Conservation (phyloP, 2,797 vertebrate species). For the Notolabrus celidotus region DNA sequence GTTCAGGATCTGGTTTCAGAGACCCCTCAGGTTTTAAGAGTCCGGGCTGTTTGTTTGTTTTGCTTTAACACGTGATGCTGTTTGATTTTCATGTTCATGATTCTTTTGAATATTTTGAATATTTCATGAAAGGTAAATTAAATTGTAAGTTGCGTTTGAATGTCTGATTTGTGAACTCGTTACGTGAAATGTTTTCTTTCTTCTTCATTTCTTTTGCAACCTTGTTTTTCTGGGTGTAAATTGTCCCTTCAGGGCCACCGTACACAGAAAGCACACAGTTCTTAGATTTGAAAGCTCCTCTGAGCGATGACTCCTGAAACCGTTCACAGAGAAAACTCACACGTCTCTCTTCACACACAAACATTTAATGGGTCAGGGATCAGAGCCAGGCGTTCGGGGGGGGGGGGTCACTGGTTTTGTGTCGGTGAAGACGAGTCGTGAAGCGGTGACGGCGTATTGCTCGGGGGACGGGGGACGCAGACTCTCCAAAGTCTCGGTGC, state of each 20-base stretch:
- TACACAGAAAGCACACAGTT: background rate
- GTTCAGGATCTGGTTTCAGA: too few relatives aligned
- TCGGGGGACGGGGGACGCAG: conserved; percentile 24
- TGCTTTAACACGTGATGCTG: too few relatives aligned
- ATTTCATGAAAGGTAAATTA: too few relatives aligned
- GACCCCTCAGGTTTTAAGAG: too few relatives aligned
- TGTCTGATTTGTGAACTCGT: too few relatives aligned
- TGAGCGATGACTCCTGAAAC: too few relatives aligned
- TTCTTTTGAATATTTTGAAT: too few relatives aligned
- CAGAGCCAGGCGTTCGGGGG: conserved; percentile 18
- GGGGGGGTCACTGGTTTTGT: conserved; percentile 24
- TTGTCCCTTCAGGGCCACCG: background rate
- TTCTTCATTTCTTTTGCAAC: background rate
- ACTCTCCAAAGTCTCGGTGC: conserved; percentile 50
- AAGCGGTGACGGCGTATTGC: conserved; percentile 55
- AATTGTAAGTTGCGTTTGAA: too few relatives aligned
- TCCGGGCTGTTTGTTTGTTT: too few relatives aligned
- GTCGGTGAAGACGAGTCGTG: conserved; percentile 22
- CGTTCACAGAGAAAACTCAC: conserved; percentile 39
- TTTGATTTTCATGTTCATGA: too few relatives aligned
- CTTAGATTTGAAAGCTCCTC: too few relatives aligned
- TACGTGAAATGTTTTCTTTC: background rate
- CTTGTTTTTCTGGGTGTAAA: background rate
- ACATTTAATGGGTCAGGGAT: conserved; percentile 46
- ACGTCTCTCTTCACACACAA: conserved; percentile 23